phyloP scores from a whole-genome alignment of 2,113 vertebrate genomes.

The Bungarus multicinctus region DNA sequence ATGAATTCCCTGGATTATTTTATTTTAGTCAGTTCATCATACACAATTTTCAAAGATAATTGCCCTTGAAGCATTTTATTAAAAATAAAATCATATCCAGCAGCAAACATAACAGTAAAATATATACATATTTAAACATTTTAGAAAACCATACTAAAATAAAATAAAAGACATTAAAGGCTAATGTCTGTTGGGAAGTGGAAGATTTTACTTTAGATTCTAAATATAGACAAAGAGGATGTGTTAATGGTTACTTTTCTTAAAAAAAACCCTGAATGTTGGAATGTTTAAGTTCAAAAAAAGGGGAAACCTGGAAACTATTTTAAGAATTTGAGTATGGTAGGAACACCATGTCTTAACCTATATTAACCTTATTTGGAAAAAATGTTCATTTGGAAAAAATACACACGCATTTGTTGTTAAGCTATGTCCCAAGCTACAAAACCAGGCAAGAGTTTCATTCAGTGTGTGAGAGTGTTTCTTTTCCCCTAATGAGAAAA shows the following conservation, averaged over 20 bases:
- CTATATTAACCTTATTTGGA: accelerated
- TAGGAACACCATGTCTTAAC: accelerated
- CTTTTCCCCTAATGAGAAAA: neutral
- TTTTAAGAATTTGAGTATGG: neutral
- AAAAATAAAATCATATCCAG: neutral
- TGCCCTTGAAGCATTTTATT: neutral
- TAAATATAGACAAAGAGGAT: neutral
- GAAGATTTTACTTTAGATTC: neutral
- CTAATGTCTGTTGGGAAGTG: neutral
- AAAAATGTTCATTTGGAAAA: neutral
- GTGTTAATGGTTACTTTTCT: neutral
- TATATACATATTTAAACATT: neutral
- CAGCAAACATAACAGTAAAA: neutral
- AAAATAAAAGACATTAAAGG: neutral
- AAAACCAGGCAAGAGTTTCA: neutral
- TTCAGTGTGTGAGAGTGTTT: accelerated
- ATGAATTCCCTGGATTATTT: neutral
- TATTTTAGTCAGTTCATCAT: neutral
- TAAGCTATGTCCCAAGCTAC: neutral
- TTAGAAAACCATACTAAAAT: neutral
- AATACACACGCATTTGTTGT: neutral
- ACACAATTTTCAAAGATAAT: neutral
- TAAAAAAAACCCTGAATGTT: neutral
- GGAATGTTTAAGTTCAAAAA: neutral
- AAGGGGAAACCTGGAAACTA: neutral